Base-by-base conservation (phyloP, 2,888 invertebrate genomes). In the Unio delphinus region DNA sequence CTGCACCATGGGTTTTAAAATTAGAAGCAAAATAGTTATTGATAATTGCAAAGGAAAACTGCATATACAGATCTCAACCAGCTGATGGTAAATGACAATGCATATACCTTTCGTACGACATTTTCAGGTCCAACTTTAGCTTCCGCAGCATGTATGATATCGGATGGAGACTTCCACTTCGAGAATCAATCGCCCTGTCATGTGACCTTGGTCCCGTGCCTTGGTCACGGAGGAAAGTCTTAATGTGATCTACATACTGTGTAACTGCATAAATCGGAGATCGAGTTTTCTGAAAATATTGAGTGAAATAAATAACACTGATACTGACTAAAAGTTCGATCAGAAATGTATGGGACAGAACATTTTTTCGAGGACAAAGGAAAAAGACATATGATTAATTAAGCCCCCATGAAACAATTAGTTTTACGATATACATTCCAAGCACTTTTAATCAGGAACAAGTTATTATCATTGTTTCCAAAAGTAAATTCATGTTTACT, bases 141-240 rank as follows among this genome's bases (percentile, higher is more conserved):
- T 97, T 97, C 65, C 94, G 94, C 67, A 97, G 92, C 34, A 97
- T 92, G 90, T 97, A 96, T 61, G 96, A 95, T 61, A 96, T 94
- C 18, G 95, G 97, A 89, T 97, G 97, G 17, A 97, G 97, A 55
- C 79, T 78, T 28, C 81, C 77, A 56, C 69, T 72, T 65, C 74
- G 74, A 55, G 64, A 75, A 65, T 67, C 72, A 66, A 70, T 70
- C 57, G 58, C n/a, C 4, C 55, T 67, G 18, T 71, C 67, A n/a
- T 66, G 69, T 65, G 73, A 67, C 45, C 45, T 15, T 45, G 11
- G 45, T 30, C 28, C 68, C 45, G 55, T 60, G 58, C 56, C 74
- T 59, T 73, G 65, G 1, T 75, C 78, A 26, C 69, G 67, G 1
- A 82, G 75, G 64, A 80, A 83, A 55, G 79, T 76, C 7, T 78